Evolutionary conservation across 1,140 invertebrate genomes (phyloP), one percentile per base, ranked within the genome.

Genomic region (Brachionus calyciflorus): DNA sequence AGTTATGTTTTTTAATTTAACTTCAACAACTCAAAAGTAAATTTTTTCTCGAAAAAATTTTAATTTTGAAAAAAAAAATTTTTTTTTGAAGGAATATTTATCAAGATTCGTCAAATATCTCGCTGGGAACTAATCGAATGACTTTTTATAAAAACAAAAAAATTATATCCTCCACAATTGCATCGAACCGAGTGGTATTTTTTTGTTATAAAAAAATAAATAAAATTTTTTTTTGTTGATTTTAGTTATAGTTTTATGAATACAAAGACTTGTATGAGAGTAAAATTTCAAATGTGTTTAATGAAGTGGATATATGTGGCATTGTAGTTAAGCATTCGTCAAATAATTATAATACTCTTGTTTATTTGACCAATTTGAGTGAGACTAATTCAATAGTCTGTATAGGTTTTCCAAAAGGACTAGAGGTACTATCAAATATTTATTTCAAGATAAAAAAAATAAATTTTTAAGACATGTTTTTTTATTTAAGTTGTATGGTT

Each of bases 321-420:
- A 55, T 73, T 17, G 69, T 73, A 0, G 3, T 73, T 0, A 55
- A 30, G 19, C 69, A 51, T 10, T 28, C 44, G 3, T 40, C 69
- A 19, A 73, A 51, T 30, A 51, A 49, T 46, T 73, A 6, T 30
- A 49, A 49, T 33, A 51, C 37, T 41, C 46, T 73, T 1, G 46
- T 73, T n/a, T 73, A 51, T 14, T 51, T 73, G 48, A 73, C 69
- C 14, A 30, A 73, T 51, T 55, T 73, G 7, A 26, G 14, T 51
- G 46, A 73, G 10, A 21, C 17, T 9, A 73, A 73, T 73, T 55
- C 46, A 73, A 73, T 73, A 26, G 30, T 73, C n/a, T 73, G 69
- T n/a, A 41, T 73, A 51, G 33, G n/a, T 51, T 73, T 73, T 40
- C 44, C 69, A 3, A 73, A 53, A 41, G 12, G 24, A 26, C 14